A percentile compares a stretch with the other conserved stretches of the same genome.
Evolutionary conservation across 2,113 vertebrate genomes (phyloP).

Genomic region (Ramphastos sulfuratus): DNA sequence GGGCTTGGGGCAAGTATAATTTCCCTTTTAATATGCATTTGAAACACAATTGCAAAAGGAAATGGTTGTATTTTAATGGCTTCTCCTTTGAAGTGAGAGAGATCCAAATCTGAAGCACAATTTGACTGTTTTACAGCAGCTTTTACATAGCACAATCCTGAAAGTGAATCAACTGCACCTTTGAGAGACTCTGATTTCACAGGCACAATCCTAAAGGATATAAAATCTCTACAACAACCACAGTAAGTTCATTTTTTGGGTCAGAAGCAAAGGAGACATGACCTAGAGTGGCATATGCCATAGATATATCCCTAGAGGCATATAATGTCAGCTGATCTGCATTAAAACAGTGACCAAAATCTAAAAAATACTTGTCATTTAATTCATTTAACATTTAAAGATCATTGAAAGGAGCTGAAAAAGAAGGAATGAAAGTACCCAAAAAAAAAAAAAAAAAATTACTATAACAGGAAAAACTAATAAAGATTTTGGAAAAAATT

Average conservation of each 20-base stretch:
- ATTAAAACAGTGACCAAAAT: background rate
- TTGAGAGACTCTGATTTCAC: background rate
- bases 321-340: background rate
- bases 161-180: background rate
- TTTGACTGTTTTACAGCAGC: background rate
- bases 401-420: background rate
- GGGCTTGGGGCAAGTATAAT: constrained; percentile 28
- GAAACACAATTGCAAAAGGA: constrained; percentile 1
- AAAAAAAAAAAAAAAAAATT: background rate
- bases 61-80: background rate
- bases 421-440: background rate
- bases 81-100: background rate
- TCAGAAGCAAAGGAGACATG: background rate
- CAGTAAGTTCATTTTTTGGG: background rate
- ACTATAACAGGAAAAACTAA: background rate
- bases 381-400: background rate
- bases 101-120: background rate
- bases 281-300: background rate
- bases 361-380: background rate
- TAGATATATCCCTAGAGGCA: background rate
- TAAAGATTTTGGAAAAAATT: background rate
- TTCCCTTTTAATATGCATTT: constrained; percentile 36
- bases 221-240: background rate
- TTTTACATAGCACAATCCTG: background rate
- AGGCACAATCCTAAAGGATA: background rate